Evolutionary conservation across 2,888 invertebrate genomes (phyloP), one percentile per base, ranked within the genome.

Genomic region (Callyntrura guangdongensis): DNA sequence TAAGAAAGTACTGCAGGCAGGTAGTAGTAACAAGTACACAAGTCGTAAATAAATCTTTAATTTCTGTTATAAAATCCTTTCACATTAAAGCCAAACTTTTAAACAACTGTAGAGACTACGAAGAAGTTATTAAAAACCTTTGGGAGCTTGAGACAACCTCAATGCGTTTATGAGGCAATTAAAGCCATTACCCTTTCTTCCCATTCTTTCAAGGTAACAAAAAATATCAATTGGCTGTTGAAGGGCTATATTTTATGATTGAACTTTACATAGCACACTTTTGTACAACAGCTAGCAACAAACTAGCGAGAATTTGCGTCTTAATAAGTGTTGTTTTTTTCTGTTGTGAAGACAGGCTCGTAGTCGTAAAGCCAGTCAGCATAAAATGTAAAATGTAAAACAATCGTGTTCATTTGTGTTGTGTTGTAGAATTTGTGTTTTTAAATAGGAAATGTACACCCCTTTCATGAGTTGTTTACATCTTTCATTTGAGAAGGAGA

Each of bases 81-180:
- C 49, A n/a, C 74, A 77, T 49, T 9, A 0, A 14, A 53, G 22
- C 53, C 53, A 53, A 8, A n/a, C n/a, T 36, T 3, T 36, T 3
- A 17, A 69, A 77, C 5, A 9, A 6, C 49, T 3, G 22, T 53
- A 22, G 49, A 77, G 74, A 22, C 53, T 49, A 0, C 9, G 6
- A 20, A 61, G 1, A 22, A 49, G 74, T 53, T 49, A 53, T 53
- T 77, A 25, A 8, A 47, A 22, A 77, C 64, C 64, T 47, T 59
- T 22, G 53, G 12, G 11, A 17, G 83, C 49, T 14, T 36, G 36
- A 84, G 69, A 67, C 67, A 12, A 0, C 49, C 11, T 47, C 47
- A 69, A 27, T 69, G 69, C 49, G 25, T 82, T 84, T 84, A 84
- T 69, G 83, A 84, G 49, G 53, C 83, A 67, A 84, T 84, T 84